phyloP scores from a whole-genome alignment of 2,888 invertebrate species.

The Pycnomerus fuliginosus region DNA sequence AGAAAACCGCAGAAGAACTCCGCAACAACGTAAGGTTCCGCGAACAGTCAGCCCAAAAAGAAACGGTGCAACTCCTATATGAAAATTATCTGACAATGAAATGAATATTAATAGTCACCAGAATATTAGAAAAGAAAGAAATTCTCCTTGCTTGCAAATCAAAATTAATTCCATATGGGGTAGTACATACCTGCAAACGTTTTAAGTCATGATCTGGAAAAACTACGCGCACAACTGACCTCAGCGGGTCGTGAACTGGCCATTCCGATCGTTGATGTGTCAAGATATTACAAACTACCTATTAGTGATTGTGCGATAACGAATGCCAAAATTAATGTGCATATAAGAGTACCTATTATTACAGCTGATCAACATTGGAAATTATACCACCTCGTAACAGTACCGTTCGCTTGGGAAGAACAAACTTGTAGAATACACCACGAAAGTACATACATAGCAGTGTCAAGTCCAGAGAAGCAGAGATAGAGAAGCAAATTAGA shows the following conservation, averaged over 20 bases:
- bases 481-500: too few species aligned
- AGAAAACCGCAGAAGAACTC: not conserved
- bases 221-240: too few species aligned
- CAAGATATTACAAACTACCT: conserved; percentile 1
- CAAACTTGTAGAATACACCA: too few species aligned
- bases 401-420: not conserved
- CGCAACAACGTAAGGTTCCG: not conserved
- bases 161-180: not conserved
- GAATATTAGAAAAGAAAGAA: not conserved
- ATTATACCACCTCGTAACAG: not conserved
- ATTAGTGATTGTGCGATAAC: not conserved
- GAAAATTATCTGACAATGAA: not conserved
- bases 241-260: not conserved
- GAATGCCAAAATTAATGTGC: not conserved
- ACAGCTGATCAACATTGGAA: not conserved
- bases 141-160: not conserved
- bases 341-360: not conserved
- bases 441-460: too few species aligned
- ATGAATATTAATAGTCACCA: not conserved
- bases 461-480: too few species aligned
- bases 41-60: not conserved
- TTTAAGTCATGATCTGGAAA: too few species aligned
- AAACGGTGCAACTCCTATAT: not conserved
- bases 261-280: not conserved
- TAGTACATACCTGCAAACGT: not conserved